Percentiles rank a stretch among this genome's conserved stretches.
Conservation (phyloP, 2,888 invertebrate genomes). For the Odiellus spinosus region DNA sequence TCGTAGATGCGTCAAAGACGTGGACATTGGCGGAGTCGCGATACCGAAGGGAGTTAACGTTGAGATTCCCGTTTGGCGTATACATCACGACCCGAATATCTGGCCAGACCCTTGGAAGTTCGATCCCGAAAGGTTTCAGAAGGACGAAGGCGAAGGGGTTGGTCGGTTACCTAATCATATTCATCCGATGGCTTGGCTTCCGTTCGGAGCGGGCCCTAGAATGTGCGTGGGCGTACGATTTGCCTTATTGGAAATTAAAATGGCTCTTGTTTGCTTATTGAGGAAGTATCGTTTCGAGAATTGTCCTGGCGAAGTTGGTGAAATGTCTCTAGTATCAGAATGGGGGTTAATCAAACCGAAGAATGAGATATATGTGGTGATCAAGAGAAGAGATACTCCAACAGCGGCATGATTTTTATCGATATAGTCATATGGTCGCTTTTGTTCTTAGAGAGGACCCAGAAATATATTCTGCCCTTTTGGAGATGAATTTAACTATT, state of each 20-base stretch:
- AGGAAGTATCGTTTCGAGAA: constrained; percentile 11
- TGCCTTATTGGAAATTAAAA: constrained; percentile 17
- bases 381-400: no score
- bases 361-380: no score
- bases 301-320: neutral
- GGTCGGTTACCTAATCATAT: neutral
- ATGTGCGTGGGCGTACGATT: constrained; percentile 18
- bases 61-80: constrained; percentile 20
- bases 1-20: constrained; percentile 10
- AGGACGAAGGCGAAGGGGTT: constrained; percentile 6
- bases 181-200: constrained; percentile 11
- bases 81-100: constrained; percentile 21
- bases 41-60: constrained; percentile 20
- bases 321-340: no score
- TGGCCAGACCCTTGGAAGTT: constrained; percentile 22
- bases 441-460: no score
- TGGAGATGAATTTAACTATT: no score
- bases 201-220: constrained; percentile 19
- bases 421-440: no score
- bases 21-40: constrained; percentile 11
- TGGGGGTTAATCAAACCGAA: no score
- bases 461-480: no score
- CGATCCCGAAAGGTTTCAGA: constrained; percentile 21
- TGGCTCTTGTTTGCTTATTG: constrained; percentile 12
- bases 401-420: no score